Percentiles rank a stretch among this genome's conserved stretches.
Evolutionary conservation across 2,113 vertebrate species (phyloP).

Genomic region (Lepisosteus oculatus): DNA sequence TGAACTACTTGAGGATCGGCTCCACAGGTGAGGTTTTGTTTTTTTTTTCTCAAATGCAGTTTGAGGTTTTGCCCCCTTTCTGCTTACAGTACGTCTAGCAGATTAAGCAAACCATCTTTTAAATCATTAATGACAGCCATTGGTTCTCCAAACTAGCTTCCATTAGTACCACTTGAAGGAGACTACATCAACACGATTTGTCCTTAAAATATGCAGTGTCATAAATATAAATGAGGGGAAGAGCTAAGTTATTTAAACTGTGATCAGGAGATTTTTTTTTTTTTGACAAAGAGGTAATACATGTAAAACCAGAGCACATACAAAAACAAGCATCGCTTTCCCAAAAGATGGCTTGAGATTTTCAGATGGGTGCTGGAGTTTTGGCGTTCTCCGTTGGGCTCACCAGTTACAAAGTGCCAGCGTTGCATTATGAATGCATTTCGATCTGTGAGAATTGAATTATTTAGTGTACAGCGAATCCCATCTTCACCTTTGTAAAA

Average conservation of each 20-base stretch:
- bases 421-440: background rate
- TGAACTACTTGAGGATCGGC: constrained; percentile 70
- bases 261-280: too few relatives aligned
- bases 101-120: background rate
- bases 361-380: too few relatives aligned
- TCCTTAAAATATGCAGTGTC: background rate
- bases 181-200: background rate
- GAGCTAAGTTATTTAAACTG: background rate
- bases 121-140: background rate
- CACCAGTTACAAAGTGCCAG: too few relatives aligned
- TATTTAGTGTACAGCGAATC: background rate
- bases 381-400: too few relatives aligned
- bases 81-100: background rate
- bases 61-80: background rate
- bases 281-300: background rate
- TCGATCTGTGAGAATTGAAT: constrained; percentile 11
- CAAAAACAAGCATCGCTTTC: background rate
- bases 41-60: background rate
- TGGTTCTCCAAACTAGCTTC: background rate
- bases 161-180: background rate
- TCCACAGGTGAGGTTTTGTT: constrained; percentile 67
- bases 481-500: constrained; percentile 2
- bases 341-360: too few relatives aligned
- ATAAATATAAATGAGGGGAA: background rate
- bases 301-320: background rate